These are phyloP conservation scores for Orchesella flavescens DNA, from an alignment of 2,888 invertebrate genomes.

Conservation along the genomic window DNA sequence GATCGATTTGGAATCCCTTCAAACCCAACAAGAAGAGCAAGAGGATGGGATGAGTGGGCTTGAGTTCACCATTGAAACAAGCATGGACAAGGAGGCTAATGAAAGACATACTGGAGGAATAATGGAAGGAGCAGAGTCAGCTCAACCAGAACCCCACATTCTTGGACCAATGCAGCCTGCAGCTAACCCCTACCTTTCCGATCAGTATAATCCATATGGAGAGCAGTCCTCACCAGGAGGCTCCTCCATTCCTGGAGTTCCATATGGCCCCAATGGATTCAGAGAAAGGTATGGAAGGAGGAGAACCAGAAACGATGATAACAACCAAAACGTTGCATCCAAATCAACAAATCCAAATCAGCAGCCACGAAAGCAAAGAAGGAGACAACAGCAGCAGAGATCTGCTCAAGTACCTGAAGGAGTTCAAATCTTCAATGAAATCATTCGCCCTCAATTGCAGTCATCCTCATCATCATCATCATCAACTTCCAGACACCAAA, in stretches of 20 bases:
- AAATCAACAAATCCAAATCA: too few relatives aligned
- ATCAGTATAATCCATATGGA: constrained; percentile 57
- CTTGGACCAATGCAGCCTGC: constrained; percentile 59
- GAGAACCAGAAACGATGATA: constrained; percentile 51
- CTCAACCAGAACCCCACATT: constrained; percentile 42
- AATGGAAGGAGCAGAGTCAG: neutral
- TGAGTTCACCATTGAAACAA: constrained; percentile 66
- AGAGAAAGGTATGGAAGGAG: constrained; percentile 51
- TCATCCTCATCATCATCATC: constrained; percentile 30
- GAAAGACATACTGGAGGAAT: neutral
- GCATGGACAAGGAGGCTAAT: constrained; percentile 53
- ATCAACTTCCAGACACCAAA: neutral
- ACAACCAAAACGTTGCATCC: neutral
- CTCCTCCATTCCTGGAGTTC: constrained; percentile 39
- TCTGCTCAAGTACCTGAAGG: constrained; percentile 51
- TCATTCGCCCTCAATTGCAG: constrained; percentile 54
- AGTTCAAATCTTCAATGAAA: constrained; percentile 65
- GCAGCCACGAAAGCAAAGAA: too few relatives aligned
- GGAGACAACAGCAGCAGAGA: constrained; percentile 33
- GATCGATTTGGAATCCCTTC: constrained; percentile 52
- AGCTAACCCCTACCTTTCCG: constrained; percentile 35
- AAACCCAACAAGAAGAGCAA: constrained; percentile 16
- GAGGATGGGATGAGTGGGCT: constrained; percentile 61
- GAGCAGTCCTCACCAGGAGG: constrained; percentile 37
- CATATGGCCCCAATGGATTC: constrained; percentile 51